These are phyloP conservation scores for Pardosa pseudoannulata DNA, from an alignment of 2,888 invertebrate species.

Conservation along the genomic window DNA sequence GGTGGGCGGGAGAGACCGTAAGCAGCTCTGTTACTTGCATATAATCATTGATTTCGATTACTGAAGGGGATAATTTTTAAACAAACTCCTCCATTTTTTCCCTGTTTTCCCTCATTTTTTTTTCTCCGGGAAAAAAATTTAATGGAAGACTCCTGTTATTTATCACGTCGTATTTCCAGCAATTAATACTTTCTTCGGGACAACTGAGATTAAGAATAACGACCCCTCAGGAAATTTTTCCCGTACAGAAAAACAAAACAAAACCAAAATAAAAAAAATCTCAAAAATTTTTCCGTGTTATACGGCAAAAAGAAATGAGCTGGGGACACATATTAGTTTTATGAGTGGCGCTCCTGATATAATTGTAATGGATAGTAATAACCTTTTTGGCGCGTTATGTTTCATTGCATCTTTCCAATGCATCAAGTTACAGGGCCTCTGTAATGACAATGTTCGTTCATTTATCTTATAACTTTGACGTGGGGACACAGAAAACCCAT, in stretches of 20 bases:
- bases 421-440: conserved; percentile 56
- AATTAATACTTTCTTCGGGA: conserved; percentile 46
- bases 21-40: conserved; percentile 15
- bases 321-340: conserved; percentile 59
- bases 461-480: conserved; percentile 64
- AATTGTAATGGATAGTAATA: conserved; percentile 70
- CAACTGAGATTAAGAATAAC: conserved; percentile 50
- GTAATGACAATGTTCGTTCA: conserved; percentile 56
- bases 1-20: background rate
- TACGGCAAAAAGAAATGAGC: background rate
- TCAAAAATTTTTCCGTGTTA: conserved; percentile 22
- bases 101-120: conserved; percentile 11
- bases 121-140: background rate
- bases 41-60: conserved; percentile 45
- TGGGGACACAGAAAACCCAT: conserved; percentile 67
- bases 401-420: conserved; percentile 56
- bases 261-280: background rate
- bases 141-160: conserved; percentile 66
- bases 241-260: too few species aligned
- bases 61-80: conserved; percentile 46
- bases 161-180: conserved; percentile 56
- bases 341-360: conserved; percentile 42
- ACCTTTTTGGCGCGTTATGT: conserved; percentile 59
- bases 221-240: conserved; percentile 41
- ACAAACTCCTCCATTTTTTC: conserved; percentile 25